Evolutionary conservation across 2,797 vertebrate species (phyloP), one percentile per base, ranked within the genome.

Genomic region (Selene dorsalis): DNA sequence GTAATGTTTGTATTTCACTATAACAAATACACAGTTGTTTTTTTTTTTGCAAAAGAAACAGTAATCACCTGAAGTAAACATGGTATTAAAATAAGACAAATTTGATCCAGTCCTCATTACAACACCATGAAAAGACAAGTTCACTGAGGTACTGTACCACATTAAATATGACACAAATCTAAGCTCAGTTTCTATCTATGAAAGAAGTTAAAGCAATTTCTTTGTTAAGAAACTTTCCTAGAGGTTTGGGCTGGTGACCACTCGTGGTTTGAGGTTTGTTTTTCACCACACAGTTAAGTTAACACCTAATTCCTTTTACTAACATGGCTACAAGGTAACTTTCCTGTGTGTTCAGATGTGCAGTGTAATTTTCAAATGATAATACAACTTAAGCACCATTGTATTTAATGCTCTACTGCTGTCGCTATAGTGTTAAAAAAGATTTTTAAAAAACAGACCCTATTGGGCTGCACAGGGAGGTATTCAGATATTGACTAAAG

Each of bases 181-280:
- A n/a, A n/a, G n/a, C n/a, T n/a, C n/a, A n/a, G n/a, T n/a, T n/a
- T n/a, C n/a, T n/a, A n/a, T n/a, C n/a, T n/a, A n/a, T n/a, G n/a
- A n/a, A n/a, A n/a, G n/a, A n/a, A n/a, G n/a, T n/a, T n/a, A n/a
- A n/a, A n/a, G n/a, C n/a, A n/a, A n/a, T n/a, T n/a, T n/a, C n/a
- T n/a, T n/a, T n/a, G n/a, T n/a, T n/a, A n/a, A n/a, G n/a, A n/a
- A n/a, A n/a, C n/a, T n/a, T n/a, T 35, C 32, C 32, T 35, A 35
- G 32, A 35, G 1, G 32, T 35, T 35, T 35, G 32, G 32, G 32
- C 32, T 73, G 32, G 55, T 22, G 22, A 24, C 60, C 7, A 22
- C 43, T 16, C 60, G 41, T 60, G 57, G 69, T 39, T 56, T 45
- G 61, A 80, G 20, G 63, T 43, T 18, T 75, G 47, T 17, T 53